Base-by-base conservation (phyloP, 2,797 vertebrate genomes). In the Columba guinea region DNA sequence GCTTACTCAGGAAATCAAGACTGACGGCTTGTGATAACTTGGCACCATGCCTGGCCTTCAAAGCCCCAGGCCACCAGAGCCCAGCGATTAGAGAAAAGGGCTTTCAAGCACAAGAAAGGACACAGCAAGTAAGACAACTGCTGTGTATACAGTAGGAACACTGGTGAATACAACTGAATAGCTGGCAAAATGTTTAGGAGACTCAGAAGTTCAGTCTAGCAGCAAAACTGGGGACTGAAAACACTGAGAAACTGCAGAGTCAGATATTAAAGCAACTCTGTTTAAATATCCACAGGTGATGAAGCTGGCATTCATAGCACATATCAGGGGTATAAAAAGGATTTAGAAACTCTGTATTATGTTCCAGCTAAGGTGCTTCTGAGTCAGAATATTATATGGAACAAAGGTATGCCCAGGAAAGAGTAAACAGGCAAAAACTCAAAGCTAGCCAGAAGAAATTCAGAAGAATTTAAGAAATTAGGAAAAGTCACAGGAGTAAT, bases 61-160 rank as follows among this genome's bases (percentile, higher is more conserved):
- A 68, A 86, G 62, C 69, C 44, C 23, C 30, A 78, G 89, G 64
- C 81, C 87, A 81, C 41, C 78, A 74, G 58, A 74, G 48, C 21
- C 60, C 79, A 58, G 53, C 0, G 21, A 92, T 77, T 26, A 90
- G 24, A 53, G 67, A 85, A 90, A 89, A 90, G 10, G 65, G 60
- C 68, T 93, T 92, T 85, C 85, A 93, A 74, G 48, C 73, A 84
- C 69, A 76, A 79, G 44, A 76, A 87, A 80, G 75, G 79, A 87
- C 73, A 63, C 39, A 67, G 55, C 60, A 67, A 82, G 64, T 24
- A 39, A 85, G 71, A 68, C 49, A 89, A 85, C 79, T 91, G 85
- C 52, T 79, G 51, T 37, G 56, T 51, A 67, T 30, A 67, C 23
- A 77, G 64, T 0, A 75, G 71, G 71, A 82, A 12, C 0, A 6